Percentiles rank a stretch among this genome's conserved stretches.
These are phyloP conservation scores for Solenodon paradoxus DNA, from an alignment of 2,113 vertebrate genomes.

Conservation along the genomic window DNA sequence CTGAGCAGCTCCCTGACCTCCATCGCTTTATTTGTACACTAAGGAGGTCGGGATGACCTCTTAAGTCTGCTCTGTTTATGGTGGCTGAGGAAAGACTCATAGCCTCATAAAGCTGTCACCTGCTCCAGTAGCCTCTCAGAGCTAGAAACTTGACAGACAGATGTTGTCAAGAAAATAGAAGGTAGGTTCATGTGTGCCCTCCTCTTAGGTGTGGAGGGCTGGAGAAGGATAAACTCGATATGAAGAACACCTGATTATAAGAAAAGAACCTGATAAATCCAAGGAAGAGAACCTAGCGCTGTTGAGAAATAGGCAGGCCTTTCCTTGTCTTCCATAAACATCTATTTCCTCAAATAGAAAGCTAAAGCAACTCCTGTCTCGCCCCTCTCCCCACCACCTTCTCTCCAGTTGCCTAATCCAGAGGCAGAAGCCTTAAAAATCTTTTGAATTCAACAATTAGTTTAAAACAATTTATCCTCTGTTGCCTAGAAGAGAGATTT, in stretches of 20 bases:
- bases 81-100: background rate
- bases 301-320: too few species aligned
- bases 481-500: background rate
- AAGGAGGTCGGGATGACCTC: background rate
- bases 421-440: background rate
- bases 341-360: too few species aligned
- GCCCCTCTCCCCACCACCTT: background rate
- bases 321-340: background rate
- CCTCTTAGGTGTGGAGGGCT: background rate
- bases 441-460: background rate
- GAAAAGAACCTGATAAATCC: background rate
- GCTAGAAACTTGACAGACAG: too few species aligned
- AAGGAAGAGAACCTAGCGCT: background rate
- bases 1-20: background rate
- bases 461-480: background rate
- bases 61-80: background rate
- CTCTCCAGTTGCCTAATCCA: background rate
- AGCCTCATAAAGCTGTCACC: background rate
- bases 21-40: background rate
- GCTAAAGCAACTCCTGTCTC: background rate
- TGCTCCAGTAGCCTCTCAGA: background rate
- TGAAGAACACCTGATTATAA: too few species aligned
- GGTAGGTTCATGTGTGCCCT: background rate
- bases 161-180: background rate
- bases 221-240: background rate